Evolutionary conservation across 1,140 invertebrate species (phyloP).

Genomic region (Rhopalosiphum maidis): DNA sequence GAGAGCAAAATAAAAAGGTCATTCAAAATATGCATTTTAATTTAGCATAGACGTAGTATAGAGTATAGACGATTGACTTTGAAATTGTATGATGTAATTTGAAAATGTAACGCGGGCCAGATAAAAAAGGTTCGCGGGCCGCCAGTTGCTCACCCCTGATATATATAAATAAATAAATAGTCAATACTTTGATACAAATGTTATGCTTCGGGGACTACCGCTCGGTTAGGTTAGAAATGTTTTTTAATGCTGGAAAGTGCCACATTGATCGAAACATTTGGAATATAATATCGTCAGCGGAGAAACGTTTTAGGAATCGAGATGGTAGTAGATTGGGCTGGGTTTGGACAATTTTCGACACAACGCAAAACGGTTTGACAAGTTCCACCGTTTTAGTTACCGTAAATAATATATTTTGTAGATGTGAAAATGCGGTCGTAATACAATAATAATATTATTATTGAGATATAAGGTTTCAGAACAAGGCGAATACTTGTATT

Average conservation of each 20-base stretch:
- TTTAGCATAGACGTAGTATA: no score
- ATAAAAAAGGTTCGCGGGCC: no score
- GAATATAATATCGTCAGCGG: background rate
- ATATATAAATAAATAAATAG: background rate
- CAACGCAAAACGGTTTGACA: background rate
- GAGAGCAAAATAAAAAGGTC: no score
- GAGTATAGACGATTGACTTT: no score
- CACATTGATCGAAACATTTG: background rate
- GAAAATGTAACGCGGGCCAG: no score
- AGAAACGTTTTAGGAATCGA: background rate
- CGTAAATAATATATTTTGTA: background rate
- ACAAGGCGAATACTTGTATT: background rate
- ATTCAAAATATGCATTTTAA: no score
- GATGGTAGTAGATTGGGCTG: no score
- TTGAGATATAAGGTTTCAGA: background rate
- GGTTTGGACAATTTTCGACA: background rate
- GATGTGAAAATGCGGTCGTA: background rate
- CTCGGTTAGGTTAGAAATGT: slow-evolving; percentile 32
- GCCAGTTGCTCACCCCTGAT: no score
- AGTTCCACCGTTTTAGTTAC: background rate
- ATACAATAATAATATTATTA: background rate
- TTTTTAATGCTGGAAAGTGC: background rate
- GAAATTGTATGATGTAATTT: no score
- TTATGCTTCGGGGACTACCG: slow-evolving; percentile 31
- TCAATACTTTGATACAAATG: slow-evolving; percentile 33